Percentiles rank a stretch among this genome's conserved stretches.
phyloP scores from a whole-genome alignment of 2,888 invertebrate genomes.

The Hirtodrosophila confusa region DNA sequence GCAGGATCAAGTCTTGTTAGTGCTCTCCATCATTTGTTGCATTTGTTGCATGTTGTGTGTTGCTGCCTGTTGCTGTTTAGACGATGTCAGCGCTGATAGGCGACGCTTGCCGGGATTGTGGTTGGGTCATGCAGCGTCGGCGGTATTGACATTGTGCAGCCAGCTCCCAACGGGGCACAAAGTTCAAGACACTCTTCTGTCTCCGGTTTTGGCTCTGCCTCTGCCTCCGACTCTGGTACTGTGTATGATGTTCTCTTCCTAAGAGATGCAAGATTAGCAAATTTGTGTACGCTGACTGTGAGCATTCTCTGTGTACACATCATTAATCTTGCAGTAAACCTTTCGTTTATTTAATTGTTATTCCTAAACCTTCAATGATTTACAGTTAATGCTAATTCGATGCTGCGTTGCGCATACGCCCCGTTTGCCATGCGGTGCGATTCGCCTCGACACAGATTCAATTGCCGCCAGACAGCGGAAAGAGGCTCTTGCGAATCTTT shows the following conservation, averaged over 20 bases:
- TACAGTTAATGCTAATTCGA: constrained; percentile 31
- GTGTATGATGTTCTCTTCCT: constrained; percentile 58
- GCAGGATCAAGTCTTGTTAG: constrained; percentile 66
- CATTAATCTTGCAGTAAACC: constrained; percentile 60
- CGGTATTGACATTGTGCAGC: constrained; percentile 51
- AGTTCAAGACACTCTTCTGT: constrained; percentile 66
- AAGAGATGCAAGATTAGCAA: constrained; percentile 66
- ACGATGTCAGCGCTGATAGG: constrained; percentile 71
- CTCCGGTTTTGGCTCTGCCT: constrained; percentile 17
- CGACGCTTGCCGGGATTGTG: constrained; percentile 51
- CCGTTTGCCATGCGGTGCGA: constrained; percentile 28
- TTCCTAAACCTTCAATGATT: neutral
- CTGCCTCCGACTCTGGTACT: neutral
- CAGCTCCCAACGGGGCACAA: constrained; percentile 55
- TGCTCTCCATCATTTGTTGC: constrained; percentile 65
- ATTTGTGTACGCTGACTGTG: constrained; percentile 68
- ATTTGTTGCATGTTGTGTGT: constrained; percentile 20
- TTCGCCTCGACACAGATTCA: constrained; percentile 41
- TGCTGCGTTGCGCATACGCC: constrained; percentile 46
- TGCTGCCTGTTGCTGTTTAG: constrained; percentile 53
- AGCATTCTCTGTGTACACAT: constrained; percentile 61
- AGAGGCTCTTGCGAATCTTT: constrained; percentile 3
- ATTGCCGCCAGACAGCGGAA: constrained; percentile 13
- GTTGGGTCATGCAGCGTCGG: constrained; percentile 47
- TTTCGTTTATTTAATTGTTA: constrained; percentile 61